Evolutionary conservation across 2,888 invertebrate species (phyloP).

Genomic region (Microdon myrmicae): DNA sequence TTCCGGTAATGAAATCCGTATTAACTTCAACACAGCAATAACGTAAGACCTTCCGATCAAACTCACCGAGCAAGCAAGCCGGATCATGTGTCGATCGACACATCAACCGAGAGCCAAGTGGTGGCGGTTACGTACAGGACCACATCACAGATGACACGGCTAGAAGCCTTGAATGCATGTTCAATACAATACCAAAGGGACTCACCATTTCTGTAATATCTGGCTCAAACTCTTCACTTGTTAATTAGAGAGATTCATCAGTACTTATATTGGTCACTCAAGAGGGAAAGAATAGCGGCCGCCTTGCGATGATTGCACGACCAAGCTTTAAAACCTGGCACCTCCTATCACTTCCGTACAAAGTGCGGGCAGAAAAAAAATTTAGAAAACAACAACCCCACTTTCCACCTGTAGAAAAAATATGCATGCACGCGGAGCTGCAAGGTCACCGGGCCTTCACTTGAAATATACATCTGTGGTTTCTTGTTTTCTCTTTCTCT

Average conservation of each 20-base stretch:
- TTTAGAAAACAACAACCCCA: no score
- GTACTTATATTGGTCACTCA: no score
- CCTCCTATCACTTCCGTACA: no score
- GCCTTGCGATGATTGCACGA: no score
- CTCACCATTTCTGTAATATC: constrained; percentile 57
- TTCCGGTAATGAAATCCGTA: constrained; percentile 62
- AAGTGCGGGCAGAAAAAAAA: no score
- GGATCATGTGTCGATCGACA: constrained; percentile 47
- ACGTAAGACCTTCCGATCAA: constrained; percentile 63
- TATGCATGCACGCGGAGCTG: no score
- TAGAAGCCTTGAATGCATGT: constrained; percentile 41
- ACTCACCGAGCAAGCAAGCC: constrained; percentile 50
- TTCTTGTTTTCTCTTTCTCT: no score
- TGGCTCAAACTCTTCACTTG: constrained; percentile 10
- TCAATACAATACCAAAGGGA: constrained; percentile 56
- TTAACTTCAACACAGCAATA: constrained; percentile 64
- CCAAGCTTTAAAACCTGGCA: no score
- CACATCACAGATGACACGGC: not conserved
- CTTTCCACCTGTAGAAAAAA: no score
- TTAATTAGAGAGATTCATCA: constrained; percentile 24
- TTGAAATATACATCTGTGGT: no score
- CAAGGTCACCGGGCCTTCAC: no score
- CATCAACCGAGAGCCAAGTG: constrained; percentile 25
- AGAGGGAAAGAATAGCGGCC: no score
- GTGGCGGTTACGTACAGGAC: constrained; percentile 41